phyloP scores from a whole-genome alignment of 2,888 invertebrate genomes.

The Torymus tubicola region DNA sequence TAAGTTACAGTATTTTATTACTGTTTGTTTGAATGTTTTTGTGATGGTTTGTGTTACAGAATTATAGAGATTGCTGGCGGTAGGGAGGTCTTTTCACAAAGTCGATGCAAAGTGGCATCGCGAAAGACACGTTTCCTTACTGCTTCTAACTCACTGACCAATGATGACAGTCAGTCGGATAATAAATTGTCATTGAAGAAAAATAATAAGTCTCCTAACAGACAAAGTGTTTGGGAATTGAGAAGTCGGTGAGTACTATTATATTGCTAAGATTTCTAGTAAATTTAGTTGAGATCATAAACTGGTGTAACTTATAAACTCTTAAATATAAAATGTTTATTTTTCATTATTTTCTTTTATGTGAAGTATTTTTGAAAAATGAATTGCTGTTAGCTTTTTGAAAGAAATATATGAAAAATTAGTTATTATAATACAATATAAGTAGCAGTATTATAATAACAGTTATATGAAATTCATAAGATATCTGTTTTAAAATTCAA shows the following conservation, averaged over 20 bases:
- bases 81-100: slow-evolving; percentile 89
- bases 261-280: slow-evolving; percentile 61
- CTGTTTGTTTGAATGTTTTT: slow-evolving; percentile 11
- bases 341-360: no score
- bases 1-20: not conserved
- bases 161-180: slow-evolving; percentile 73
- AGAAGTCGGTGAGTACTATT: slow-evolving; percentile 77
- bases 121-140: slow-evolving; percentile 82
- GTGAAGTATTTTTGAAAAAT: no score
- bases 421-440: no score
- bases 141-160: slow-evolving; percentile 72
- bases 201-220: slow-evolving; percentile 78
- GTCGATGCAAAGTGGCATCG: slow-evolving; percentile 85
- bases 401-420: slow-evolving; percentile 9
- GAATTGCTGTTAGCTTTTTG: slow-evolving; percentile 43
- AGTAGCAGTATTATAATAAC: no score
- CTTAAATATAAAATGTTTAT: no score
- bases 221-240: slow-evolving; percentile 80
- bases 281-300: no score
- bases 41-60: slow-evolving; percentile 70
- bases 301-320: no score
- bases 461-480: no score
- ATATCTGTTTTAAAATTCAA: no score
- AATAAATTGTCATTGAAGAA: slow-evolving; percentile 75
- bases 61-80: slow-evolving; percentile 89